A percentile compares a stretch with the other conserved stretches of the same genome.
Conservation (phyloP, 2,888 invertebrate species). For the Cryptocephalus primarius region DNA sequence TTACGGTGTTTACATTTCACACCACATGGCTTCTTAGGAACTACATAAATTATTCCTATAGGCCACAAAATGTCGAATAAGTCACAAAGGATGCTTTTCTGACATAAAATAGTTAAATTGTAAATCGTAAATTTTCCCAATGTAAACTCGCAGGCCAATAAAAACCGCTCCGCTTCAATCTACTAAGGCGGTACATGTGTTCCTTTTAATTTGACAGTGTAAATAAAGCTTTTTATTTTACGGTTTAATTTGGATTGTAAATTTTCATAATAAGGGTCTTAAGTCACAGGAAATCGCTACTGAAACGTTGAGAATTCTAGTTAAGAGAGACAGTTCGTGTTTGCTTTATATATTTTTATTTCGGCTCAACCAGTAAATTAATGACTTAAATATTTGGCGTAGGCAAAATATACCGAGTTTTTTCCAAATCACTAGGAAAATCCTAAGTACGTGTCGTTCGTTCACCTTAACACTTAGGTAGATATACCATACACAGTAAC, state of each 20-base stretch:
- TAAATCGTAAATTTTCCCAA: slow-evolving; percentile 13
- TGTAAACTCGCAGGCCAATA: slow-evolving; percentile 13
- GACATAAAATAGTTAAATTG: slow-evolving; percentile 11
- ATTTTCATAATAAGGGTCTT: slow-evolving; percentile 4
- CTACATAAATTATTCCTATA: slow-evolving; percentile 18
- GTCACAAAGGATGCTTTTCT: slow-evolving; percentile 12
- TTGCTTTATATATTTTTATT: slow-evolving; percentile 3
- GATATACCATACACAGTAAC: no score
- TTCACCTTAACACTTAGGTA: no score
- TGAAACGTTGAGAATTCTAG: slow-evolving; percentile 3
- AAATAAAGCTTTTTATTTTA: slow-evolving; percentile 6
- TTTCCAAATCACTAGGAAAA: no score
- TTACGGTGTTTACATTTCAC: slow-evolving; percentile 20
- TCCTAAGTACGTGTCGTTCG: no score
- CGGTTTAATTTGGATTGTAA: slow-evolving; percentile 4
- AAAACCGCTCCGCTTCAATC: slow-evolving; percentile 12
- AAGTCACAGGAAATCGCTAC: slow-evolving; percentile 2
- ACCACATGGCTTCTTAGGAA: slow-evolving; percentile 20
- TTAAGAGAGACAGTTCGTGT: slow-evolving; percentile 2
- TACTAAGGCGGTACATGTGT: slow-evolving; percentile 12
- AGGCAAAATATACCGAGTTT: background rate
- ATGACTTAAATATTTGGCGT: slow-evolving; percentile 5
- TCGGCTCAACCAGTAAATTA: slow-evolving; percentile 2
- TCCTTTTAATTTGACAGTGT: slow-evolving; percentile 8
- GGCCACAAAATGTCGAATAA: slow-evolving; percentile 14